These are phyloP conservation scores for Eretmochelys imbricata DNA, from an alignment of 2,113 vertebrate genomes.

Conservation along the genomic window DNA sequence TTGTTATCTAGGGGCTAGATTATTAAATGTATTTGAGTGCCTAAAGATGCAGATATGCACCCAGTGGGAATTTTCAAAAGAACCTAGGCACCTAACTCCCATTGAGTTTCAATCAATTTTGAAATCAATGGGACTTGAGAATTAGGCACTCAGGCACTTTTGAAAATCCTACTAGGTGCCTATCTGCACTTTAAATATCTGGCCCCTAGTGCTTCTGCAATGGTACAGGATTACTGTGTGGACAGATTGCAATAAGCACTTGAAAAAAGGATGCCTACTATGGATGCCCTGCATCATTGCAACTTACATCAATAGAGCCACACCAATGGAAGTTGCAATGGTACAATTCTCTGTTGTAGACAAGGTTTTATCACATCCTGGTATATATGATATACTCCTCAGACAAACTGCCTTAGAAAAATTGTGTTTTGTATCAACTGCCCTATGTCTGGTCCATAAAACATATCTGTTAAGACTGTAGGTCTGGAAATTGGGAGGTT, in stretches of 20 bases:
- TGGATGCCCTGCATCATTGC: background rate
- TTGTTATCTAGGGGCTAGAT: background rate
- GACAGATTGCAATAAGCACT: background rate
- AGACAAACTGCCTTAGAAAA: background rate
- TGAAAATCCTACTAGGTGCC: background rate
- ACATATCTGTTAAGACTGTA: background rate
- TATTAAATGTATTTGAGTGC: background rate
- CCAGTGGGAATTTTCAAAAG: background rate
- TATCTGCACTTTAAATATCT: background rate
- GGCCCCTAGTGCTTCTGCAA: fast-evolving
- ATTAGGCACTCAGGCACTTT: background rate
- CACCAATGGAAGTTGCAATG: background rate
- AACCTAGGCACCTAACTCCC: too few relatives aligned
- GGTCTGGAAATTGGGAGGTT: background rate
- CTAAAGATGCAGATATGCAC: background rate
- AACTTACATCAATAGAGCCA: background rate
- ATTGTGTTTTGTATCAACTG: background rate
- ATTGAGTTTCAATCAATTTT: too few relatives aligned
- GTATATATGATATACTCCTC: background rate
- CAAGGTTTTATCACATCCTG: background rate
- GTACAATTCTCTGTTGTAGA: background rate
- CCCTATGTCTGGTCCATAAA: background rate
- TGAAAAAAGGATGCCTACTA: background rate
- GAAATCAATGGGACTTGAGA: too few relatives aligned
- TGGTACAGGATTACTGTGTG: fast-evolving